Conservation (phyloP, 2,797 vertebrate genomes). For the Anguilla obscura region DNA sequence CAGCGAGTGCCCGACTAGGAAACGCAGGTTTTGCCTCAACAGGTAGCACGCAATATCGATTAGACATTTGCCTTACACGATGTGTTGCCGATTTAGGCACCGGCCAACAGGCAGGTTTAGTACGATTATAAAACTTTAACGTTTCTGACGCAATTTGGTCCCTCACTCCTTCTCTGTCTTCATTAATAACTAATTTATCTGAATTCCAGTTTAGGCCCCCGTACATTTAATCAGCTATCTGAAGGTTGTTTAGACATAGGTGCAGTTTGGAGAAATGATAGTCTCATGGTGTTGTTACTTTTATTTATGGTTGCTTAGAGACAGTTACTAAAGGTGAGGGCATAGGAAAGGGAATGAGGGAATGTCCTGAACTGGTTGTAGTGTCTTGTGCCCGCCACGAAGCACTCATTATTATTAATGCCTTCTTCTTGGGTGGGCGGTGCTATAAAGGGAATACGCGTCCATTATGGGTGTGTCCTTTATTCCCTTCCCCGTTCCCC, state of each 20-base stretch:
- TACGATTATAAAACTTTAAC: neutral
- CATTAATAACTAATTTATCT: neutral
- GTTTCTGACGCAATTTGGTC: neutral
- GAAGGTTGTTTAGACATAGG: neutral
- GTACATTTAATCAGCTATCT: conserved; percentile 2
- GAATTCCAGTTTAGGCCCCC: neutral
- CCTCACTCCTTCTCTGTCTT: neutral
- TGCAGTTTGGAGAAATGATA: neutral
- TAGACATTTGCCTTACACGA: neutral
- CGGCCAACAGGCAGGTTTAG: neutral
- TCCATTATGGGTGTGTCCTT: too few relatives aligned
- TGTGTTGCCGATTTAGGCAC: neutral
- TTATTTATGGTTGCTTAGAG: neutral
- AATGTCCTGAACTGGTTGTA: neutral
- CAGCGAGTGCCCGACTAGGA: neutral
- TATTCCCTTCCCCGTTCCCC: neutral
- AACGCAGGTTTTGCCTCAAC: neutral
- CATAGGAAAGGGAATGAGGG: neutral
- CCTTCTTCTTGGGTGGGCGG: neutral
- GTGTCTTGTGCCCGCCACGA: neutral
- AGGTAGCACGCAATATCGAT: neutral
- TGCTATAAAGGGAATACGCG: neutral
- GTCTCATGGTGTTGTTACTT: neutral
- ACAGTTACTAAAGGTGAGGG: neutral
- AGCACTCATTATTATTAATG: neutral